Evolutionary conservation across 2,888 invertebrate species (phyloP).

Genomic region (Tipula lateralis): DNA sequence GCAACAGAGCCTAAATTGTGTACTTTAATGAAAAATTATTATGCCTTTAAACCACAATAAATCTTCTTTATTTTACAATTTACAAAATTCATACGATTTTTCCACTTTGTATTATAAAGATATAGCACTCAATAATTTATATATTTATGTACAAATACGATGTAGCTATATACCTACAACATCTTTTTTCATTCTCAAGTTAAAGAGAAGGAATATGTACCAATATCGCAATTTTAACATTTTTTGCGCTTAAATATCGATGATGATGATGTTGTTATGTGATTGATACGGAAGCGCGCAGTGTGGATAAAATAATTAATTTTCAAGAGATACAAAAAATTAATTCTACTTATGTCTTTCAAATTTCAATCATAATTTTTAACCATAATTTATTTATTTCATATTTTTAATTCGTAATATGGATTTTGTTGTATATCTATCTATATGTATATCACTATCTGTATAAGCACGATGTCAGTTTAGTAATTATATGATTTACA

Average conservation of each 20-base stretch:
- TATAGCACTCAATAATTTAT: conserved; percentile 21
- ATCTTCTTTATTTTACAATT: not conserved
- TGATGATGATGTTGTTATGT: not conserved
- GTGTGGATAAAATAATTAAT: not conserved
- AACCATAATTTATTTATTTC: not conserved
- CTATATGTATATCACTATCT: not conserved
- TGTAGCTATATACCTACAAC: not conserved
- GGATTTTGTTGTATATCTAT: not conserved
- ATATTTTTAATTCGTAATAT: not conserved
- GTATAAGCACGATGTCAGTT: not conserved
- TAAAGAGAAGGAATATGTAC: not conserved
- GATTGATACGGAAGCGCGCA: not conserved
- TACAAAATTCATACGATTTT: not conserved
- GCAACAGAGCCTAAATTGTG: not conserved
- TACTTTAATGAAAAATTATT: conserved; percentile 19
- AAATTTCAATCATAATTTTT: not conserved
- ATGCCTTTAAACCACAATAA: conserved; percentile 28
- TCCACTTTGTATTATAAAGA: not conserved
- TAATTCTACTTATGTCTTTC: conserved; percentile 11
- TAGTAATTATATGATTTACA: not conserved
- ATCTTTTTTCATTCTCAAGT: not conserved
- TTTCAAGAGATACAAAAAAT: not conserved
- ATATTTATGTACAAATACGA: not conserved
- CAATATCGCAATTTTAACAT: not conserved
- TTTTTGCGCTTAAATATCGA: not conserved